Evolutionary conservation across 2,797 vertebrate genomes (phyloP).

Genomic region (Prionace glauca): DNA sequence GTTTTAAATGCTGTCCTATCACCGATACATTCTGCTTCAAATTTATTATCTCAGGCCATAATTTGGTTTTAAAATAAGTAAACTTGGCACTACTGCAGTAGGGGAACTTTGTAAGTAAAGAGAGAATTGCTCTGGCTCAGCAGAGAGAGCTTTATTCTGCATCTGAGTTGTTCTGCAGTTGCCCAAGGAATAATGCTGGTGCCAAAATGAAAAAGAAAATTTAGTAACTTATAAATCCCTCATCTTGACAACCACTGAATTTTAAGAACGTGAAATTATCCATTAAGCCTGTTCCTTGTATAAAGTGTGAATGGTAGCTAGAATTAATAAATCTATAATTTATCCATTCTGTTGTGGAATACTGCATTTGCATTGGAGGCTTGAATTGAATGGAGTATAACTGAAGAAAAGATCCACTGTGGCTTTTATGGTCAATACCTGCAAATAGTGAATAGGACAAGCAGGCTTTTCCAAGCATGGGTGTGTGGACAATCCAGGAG

Average conservation of each 20-base stretch:
- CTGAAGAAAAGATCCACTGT: not conserved
- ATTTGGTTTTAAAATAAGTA: not conserved
- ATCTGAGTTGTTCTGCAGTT: not conserved
- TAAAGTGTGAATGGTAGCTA: not conserved
- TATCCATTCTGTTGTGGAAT: not conserved
- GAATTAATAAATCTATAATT: not conserved
- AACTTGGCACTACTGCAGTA: not conserved
- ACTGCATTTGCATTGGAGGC: not conserved
- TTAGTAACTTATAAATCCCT: not conserved
- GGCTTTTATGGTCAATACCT: not conserved
- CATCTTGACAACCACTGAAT: not conserved
- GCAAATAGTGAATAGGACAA: not conserved
- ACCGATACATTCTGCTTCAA: not conserved
- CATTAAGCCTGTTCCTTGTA: not conserved
- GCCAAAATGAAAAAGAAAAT: not conserved
- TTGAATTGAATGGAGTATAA: not conserved
- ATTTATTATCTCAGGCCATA: not conserved
- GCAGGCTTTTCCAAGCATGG: not conserved
- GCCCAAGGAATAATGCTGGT: not conserved
- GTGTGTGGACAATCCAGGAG: not conserved
- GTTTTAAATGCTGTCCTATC: not conserved
- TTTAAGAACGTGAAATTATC: not conserved
- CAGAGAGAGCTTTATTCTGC: not conserved
- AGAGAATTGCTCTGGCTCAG: not conserved
- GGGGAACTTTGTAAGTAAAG: not conserved